Evolutionary conservation across 2,888 invertebrate species (phyloP), one percentile per base, ranked within the genome.

Genomic region (Drosophila percnosoma): DNA sequence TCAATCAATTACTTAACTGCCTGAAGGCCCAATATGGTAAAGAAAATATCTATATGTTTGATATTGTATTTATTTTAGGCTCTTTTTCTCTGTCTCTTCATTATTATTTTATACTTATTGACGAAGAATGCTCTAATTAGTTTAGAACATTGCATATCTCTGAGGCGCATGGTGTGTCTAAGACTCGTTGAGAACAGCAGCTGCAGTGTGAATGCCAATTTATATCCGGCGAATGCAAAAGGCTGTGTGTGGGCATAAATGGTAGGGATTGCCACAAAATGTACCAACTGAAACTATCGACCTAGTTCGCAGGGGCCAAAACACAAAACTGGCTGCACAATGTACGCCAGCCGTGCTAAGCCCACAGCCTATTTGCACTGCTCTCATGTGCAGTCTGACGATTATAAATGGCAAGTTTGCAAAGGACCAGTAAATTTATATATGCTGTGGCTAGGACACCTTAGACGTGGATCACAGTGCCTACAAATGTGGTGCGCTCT

Each of bases 381-480:
- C 53, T 31, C 61, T 60, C 75, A 68, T 67, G 73, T 73, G 81
- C 68, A 75, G 67, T 68, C 65, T 69, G 57, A 79, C 49, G 71
- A 77, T 85, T 79, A 87, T 79, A 83, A 87, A 85, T 81, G 83
- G 83, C 81, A 71, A 73, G 52, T 66, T 55, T 27, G 21, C n/a
- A 31, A 38, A 27, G 55, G 11, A 21, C 24, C 24, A 24, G 49
- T 62, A 42, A 31, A 79, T 82, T 68, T 82, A 73, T 66, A 66
- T 59, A 11, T 61, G 66, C 61, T 71, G 74, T 61, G 58, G 72
- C 65, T 54, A 34, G 36, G 27, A 49, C 63, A 68, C 69, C 68
- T 63, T 49, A 60, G 42, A 42, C 48, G 34, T 70, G 38, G 52
- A 36, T 57, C 36, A 27, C n/a, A 49, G 18, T 40, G 33, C 49